Percentiles rank a stretch among this genome's conserved stretches.
phyloP scores from a whole-genome alignment of 2,113 vertebrate genomes.

The Egretta garzetta region DNA sequence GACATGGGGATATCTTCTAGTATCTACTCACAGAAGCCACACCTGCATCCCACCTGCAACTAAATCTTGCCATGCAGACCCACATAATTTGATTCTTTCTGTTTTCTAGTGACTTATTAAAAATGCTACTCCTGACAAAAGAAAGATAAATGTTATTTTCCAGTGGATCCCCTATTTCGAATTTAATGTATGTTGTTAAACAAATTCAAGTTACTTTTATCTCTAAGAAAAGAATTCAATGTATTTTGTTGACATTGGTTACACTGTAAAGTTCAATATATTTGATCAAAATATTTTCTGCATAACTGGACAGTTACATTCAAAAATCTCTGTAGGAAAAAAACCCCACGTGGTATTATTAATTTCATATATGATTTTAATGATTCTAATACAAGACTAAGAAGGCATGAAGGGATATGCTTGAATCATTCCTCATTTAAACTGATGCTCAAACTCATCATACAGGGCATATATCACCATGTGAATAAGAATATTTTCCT shows the following conservation, averaged over 20 bases:
- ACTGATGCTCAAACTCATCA: not conserved
- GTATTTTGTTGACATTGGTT: not conserved
- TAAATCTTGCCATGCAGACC: too few relatives aligned
- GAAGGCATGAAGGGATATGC: not conserved
- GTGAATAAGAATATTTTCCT: not conserved
- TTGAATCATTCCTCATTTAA: not conserved
- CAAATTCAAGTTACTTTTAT: not conserved
- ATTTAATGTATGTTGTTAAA: not conserved
- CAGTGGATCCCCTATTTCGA: not conserved
- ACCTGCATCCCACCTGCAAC: too few relatives aligned
- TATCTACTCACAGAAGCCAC: too few relatives aligned
- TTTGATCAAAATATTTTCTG: not conserved
- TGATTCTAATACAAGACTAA: not conserved
- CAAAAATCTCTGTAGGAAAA: not conserved
- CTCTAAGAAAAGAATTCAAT: not conserved
- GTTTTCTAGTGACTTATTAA: not conserved
- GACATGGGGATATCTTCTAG: too few relatives aligned
- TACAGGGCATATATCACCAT: not conserved
- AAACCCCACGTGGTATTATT: accelerated
- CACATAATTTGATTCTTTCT: not conserved
- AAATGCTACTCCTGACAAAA: not conserved
- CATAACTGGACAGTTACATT: not conserved
- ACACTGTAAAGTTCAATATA: not conserved
- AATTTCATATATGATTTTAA: not conserved
- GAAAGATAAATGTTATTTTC: not conserved